Evolutionary conservation across 1,140 invertebrate species (phyloP).

Genomic region (Drosophila pseudoananassae): DNA sequence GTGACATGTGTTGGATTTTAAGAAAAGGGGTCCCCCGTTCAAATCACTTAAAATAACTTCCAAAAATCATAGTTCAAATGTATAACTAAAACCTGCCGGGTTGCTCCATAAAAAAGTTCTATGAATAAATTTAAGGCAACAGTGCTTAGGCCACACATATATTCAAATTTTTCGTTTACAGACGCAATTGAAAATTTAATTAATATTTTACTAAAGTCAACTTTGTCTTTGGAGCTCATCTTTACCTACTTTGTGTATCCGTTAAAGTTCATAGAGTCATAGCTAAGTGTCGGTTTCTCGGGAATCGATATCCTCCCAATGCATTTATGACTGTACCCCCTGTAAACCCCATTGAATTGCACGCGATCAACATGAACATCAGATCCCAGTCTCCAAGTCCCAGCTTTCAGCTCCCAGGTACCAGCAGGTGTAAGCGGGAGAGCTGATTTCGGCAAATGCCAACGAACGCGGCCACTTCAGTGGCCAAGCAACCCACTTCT

Average conservation of each 20-base stretch:
- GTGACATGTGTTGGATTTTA: too few species aligned
- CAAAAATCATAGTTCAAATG: neutral
- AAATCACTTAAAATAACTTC: too few species aligned
- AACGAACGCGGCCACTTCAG: slow-evolving; percentile 54
- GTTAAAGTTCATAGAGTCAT: slow-evolving; percentile 7
- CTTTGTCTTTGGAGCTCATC: neutral
- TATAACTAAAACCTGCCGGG: neutral
- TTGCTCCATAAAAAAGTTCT: neutral
- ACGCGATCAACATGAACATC: slow-evolving; percentile 26
- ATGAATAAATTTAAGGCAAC: neutral
- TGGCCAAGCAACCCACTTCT: slow-evolving; percentile 78
- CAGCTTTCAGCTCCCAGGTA: neutral
- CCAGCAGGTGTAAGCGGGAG: slow-evolving; percentile 47
- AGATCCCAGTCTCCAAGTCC: slow-evolving; percentile 14
- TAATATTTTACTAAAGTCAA: neutral
- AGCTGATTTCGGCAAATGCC: slow-evolving; percentile 69
- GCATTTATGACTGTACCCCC: slow-evolving; percentile 14
- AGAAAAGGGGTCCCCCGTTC: too few species aligned
- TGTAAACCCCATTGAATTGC: slow-evolving; percentile 48
- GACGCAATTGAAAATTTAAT: neutral
- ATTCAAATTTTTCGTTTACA: neutral
- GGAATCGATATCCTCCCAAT: slow-evolving; percentile 15
- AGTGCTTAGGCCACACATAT: neutral
- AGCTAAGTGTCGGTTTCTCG: slow-evolving; percentile 15
- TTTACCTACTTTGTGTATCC: neutral